phyloP scores from a whole-genome alignment of 2,888 invertebrate species.

The Alloplasta piceator region DNA sequence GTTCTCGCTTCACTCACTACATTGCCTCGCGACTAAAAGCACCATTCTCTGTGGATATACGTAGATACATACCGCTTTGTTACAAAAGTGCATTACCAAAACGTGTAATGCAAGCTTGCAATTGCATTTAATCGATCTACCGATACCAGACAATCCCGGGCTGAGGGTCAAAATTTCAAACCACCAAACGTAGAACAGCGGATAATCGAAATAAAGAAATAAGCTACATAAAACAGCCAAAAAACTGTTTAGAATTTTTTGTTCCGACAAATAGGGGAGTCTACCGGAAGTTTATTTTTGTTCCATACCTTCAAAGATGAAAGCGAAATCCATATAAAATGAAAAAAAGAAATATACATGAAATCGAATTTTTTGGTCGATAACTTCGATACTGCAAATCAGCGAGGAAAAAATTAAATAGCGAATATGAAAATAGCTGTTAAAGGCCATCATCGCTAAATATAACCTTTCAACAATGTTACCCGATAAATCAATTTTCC shows the following conservation, averaged over 20 bases:
- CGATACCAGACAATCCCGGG: not conserved
- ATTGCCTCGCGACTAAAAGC: conserved; percentile 40
- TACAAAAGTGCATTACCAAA: no score
- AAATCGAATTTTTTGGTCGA: not conserved
- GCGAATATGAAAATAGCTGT: not conserved
- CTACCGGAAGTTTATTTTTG: not conserved
- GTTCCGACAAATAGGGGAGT: not conserved
- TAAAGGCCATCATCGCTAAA: no score
- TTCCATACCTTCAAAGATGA: not conserved
- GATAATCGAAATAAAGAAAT: no score
- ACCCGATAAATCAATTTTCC: no score
- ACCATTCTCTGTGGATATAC: conserved; percentile 8
- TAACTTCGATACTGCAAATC: not conserved
- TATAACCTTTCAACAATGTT: no score
- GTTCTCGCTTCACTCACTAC: conserved; percentile 52
- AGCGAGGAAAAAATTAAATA: not conserved
- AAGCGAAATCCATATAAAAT: not conserved
- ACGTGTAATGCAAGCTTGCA: conserved; percentile 16
- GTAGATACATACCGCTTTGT: not conserved
- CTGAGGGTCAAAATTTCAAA: not conserved
- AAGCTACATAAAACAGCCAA: no score
- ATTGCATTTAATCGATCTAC: conserved; percentile 36
- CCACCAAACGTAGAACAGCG: no score
- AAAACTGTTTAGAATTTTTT: no score
- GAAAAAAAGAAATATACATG: not conserved